Conservation (phyloP, 2,888 invertebrate species). For the Myopa testacea region DNA sequence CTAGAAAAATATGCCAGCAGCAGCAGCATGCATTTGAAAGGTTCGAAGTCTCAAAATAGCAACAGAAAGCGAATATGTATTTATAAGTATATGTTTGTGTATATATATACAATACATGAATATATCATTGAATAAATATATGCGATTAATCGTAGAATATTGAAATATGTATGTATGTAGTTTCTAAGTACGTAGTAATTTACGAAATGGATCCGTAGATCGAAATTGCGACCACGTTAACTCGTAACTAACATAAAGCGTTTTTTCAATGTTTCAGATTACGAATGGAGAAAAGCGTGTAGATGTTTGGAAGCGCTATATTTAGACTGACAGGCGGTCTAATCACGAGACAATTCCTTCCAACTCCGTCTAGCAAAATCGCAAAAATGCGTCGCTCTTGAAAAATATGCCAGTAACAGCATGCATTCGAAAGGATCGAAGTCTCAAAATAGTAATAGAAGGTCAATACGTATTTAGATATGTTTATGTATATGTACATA, state of each 20-base stretch:
- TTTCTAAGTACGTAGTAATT: no score
- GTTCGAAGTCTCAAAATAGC: background rate
- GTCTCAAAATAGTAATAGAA: background rate
- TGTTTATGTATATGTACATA: no score
- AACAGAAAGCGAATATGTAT: no score
- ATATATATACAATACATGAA: no score
- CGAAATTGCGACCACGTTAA: background rate
- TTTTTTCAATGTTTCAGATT: background rate
- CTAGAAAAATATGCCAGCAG: conserved; percentile 6
- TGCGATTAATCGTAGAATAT: no score
- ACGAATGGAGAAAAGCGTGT: conserved; percentile 25
- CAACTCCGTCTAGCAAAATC: background rate
- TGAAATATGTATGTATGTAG: no score
- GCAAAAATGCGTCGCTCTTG: background rate
- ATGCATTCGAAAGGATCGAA: background rate
- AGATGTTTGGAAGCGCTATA: conserved; percentile 22
- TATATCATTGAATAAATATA: no score
- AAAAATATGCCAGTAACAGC: background rate
- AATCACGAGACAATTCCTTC: background rate
- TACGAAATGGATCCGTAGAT: background rate
- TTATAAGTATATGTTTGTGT: no score
- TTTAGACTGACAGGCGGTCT: conserved; percentile 17
- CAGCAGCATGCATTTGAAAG: background rate
- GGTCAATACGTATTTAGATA: no score
- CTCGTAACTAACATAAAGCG: no score